Conservation (phyloP, 1,140 invertebrate genomes). For the Drosophila littoralis region DNA sequence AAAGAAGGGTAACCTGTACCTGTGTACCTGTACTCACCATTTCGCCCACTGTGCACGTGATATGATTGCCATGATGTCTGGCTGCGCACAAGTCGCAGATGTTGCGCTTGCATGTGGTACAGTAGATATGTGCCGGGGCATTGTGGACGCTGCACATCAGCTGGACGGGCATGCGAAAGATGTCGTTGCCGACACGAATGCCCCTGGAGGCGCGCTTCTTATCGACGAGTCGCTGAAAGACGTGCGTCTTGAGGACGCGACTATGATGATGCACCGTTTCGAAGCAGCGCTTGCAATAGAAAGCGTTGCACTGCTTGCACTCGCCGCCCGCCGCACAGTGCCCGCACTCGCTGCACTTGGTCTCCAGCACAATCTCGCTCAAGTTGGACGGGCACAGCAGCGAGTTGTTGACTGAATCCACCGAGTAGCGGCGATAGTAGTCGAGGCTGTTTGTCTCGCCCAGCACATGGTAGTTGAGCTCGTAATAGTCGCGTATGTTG, state of each 20-base stretch:
- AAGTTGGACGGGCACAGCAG: not conserved
- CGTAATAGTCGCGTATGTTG: constrained; percentile 53
- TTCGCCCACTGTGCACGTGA: not conserved
- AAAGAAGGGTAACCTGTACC: too few relatives aligned
- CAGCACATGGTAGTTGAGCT: constrained; percentile 69
- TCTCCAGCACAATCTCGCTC: constrained; percentile 14
- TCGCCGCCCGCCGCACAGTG: constrained; percentile 27
- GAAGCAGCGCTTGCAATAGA: constrained; percentile 68
- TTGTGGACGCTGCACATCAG: constrained; percentile 34
- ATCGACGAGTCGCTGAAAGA: constrained; percentile 9
- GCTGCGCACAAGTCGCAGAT: constrained; percentile 23
- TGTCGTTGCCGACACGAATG: constrained; percentile 33
- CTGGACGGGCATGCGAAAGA: constrained; percentile 36
- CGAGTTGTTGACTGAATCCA: constrained; percentile 39
- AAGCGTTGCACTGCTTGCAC: constrained; percentile 64
- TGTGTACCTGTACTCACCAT: constrained; percentile 25
- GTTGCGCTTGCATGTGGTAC: constrained; percentile 22
- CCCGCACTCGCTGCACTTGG: constrained; percentile 67
- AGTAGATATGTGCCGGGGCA: constrained; percentile 29
- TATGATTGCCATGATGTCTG: constrained; percentile 18
- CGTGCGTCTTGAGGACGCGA: constrained; percentile 64
- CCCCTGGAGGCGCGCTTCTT: not conserved
- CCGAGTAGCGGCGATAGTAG: constrained; percentile 26
- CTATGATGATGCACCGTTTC: constrained; percentile 59
- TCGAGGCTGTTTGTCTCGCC: constrained; percentile 43